Conservation (phyloP, 2,888 invertebrate genomes). For the Zhengitettix transpicula region DNA sequence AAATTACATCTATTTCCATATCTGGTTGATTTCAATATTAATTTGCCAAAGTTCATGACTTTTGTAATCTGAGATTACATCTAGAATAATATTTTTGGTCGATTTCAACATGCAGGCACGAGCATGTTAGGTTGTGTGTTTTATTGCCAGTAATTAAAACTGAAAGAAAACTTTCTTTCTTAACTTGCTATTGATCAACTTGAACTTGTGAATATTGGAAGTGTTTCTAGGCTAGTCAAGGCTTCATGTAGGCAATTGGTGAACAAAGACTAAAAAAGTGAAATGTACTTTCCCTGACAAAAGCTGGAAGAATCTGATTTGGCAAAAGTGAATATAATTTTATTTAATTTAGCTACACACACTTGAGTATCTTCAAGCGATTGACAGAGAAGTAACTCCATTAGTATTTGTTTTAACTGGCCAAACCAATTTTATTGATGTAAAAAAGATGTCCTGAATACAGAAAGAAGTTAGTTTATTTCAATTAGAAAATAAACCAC, state of each 20-base stretch:
- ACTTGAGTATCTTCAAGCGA: no score
- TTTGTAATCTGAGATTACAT: no score
- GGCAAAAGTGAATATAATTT: neutral
- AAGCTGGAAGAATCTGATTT: neutral
- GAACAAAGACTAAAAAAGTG: neutral
- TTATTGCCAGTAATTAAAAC: no score
- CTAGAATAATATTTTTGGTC: no score
- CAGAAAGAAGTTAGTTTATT: constrained; percentile 2
- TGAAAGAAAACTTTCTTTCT: no score
- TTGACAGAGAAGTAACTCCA: neutral
- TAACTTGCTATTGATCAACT: neutral
- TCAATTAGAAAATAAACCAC: neutral
- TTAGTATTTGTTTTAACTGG: neutral
- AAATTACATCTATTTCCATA: no score
- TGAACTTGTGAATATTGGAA: neutral
- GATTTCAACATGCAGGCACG: no score
- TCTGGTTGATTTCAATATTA: no score
- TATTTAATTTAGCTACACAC: no score
- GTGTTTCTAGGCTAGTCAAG: neutral
- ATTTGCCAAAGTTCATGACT: no score
- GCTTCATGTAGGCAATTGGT: neutral
- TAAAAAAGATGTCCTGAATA: constrained; percentile 13
- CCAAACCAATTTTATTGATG: constrained; percentile 12
- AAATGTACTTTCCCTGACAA: neutral
- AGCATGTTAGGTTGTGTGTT: no score